A percentile compares a stretch with the other conserved stretches of the same genome.
Conservation (phyloP, 1,140 invertebrate genomes). For the Saxidomus purpurata region DNA sequence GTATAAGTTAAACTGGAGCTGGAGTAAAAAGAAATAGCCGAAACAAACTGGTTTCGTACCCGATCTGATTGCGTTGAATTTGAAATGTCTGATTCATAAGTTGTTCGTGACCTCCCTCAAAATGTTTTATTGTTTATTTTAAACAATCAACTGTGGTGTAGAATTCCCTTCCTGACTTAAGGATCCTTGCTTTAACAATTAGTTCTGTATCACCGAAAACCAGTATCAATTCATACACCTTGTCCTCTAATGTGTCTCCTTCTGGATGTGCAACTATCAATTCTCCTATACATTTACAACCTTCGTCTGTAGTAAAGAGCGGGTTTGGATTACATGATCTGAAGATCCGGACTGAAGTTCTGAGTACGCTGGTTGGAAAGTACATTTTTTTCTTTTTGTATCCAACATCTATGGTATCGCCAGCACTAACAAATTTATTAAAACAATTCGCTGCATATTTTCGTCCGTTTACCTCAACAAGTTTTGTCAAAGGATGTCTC, state of each 20-base stretch:
- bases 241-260: not conserved
- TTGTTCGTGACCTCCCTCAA: too few relatives aligned
- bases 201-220: slow-evolving; percentile 11
- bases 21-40: too few relatives aligned
- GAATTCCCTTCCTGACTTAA: not conserved
- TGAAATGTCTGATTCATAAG: too few relatives aligned
- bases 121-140: too few relatives aligned
- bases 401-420: not conserved
- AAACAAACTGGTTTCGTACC: too few relatives aligned
- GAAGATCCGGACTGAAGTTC: not conserved
- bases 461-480: too few relatives aligned
- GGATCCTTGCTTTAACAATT: not conserved
- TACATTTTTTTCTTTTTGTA: not conserved
- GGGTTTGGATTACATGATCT: not conserved
- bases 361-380: not conserved
- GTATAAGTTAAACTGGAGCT: too few relatives aligned
- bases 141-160: not conserved
- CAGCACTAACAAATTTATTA: not conserved
- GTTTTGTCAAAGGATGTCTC: too few relatives aligned
- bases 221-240: not conserved
- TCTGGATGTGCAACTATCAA: not conserved
- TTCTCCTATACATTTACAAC: not conserved
- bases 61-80: too few relatives aligned
- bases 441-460: too few relatives aligned
- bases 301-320: not conserved